A percentile compares a stretch with the other conserved stretches of the same genome.
phyloP scores from a whole-genome alignment of 2,888 invertebrate genomes.

The Pherbina coryleti region DNA sequence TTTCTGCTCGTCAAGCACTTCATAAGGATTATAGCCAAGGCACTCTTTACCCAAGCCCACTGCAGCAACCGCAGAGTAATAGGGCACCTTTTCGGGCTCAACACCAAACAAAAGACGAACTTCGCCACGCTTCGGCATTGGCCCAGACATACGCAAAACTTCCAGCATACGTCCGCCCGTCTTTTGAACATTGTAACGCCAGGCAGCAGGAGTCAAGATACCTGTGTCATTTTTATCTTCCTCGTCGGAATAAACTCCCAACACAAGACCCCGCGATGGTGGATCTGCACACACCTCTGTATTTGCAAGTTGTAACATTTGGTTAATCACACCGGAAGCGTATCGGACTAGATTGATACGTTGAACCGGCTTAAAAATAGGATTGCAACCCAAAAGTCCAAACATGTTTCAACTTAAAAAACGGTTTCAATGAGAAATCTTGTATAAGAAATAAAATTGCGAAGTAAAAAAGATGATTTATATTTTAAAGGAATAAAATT shows the following conservation, averaged over 20 bases:
- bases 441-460: conserved; percentile 35
- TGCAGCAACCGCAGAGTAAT: conserved; percentile 77
- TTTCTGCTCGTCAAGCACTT: conserved; percentile 80
- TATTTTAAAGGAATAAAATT: conserved; percentile 42
- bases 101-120: conserved; percentile 76
- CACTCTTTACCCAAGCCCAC: conserved; percentile 81
- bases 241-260: conserved; percentile 76
- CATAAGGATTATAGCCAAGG: conserved; percentile 76
- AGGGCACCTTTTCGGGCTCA: conserved; percentile 69
- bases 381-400: conserved; percentile 50
- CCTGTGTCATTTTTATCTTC: conserved; percentile 72
- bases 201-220: conserved; percentile 75
- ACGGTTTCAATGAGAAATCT: background rate
- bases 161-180: conserved; percentile 73
- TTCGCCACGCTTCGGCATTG: conserved; percentile 71
- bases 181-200: conserved; percentile 72
- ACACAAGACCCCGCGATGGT: conserved; percentile 71
- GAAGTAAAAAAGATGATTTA: conserved; percentile 35
- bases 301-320: conserved; percentile 61
- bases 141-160: conserved; percentile 71
- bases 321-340: conserved; percentile 62
- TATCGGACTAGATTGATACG: conserved; percentile 47
- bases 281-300: conserved; percentile 66
- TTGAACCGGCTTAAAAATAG: conserved; percentile 27
- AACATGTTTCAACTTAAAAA: conserved; percentile 50